Evolutionary conservation across 2,113 vertebrate genomes (phyloP), one percentile per base, ranked within the genome.

Genomic region (Sinosuthora webbiana): DNA sequence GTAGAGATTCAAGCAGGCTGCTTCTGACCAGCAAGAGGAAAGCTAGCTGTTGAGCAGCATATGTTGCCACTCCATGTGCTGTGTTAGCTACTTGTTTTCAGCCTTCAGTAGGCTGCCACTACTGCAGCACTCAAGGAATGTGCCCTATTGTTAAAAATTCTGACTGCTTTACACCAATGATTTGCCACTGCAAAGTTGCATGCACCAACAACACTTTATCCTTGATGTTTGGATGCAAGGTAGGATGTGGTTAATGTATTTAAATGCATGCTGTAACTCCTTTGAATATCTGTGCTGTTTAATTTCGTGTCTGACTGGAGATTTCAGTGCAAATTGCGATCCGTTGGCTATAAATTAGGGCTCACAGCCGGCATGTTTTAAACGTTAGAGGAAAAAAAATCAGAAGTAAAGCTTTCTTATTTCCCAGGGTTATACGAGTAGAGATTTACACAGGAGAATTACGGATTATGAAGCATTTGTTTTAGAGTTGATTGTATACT

Each of bases 141-240:
- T 99, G 97, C 98, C 99, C 98, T 91, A 98, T 98, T 97, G 98
- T 98, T 96, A 98, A 92, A 98, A 98, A 98, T 96, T 98, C 98
- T 86, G 98, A 98, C 96, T 98, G 98, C 98, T 98, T 98, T 95
- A 98, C 98, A 95, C 99, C 99, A 85, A 98, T 99, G 98, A 98
- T 99, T 97, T 99, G 99, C 98, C 99, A 99, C 98, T 99, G 99
- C 98, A 99, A 99, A 98, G 98, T 99, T 98, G 98, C 98, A 97
- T 99, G 99, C 97, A 98, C 98, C 98, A 99, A 98, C 98, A 99
- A 98, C 98, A 98, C 98, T 97, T 98, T 99, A 83, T 99, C 98
- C 95, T 98, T 99, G 98, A 99, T 99, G 99, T 99, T 99, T 97
- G 99, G 99, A 98, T 99, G 99, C 97, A 99, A 99, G 99, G 99